Conservation (phyloP, 2,797 vertebrate genomes). For the Sebastes oblongus region DNA sequence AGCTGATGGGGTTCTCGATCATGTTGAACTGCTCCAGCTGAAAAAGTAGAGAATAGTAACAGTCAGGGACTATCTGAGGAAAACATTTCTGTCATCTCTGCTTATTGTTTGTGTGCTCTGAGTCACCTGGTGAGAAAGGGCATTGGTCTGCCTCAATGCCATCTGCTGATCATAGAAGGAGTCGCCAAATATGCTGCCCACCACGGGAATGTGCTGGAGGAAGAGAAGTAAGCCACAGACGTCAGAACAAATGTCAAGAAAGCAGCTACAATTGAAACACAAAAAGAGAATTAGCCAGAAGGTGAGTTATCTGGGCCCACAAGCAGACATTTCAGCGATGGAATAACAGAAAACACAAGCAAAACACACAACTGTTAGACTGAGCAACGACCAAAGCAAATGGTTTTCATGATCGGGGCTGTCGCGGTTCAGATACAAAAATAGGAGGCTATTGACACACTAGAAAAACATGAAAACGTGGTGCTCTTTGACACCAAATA, state of each 20-base stretch:
- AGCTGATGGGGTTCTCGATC: conserved; percentile 94
- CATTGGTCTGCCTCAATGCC: conserved; percentile 94
- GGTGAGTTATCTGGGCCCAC: conserved; percentile 2
- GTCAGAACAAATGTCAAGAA: neutral
- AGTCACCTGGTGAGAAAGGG: conserved; percentile 97
- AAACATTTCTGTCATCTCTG: neutral
- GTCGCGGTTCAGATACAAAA: conserved; percentile 9
- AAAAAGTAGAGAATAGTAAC: neutral
- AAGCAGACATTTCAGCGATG: conserved; percentile 53
- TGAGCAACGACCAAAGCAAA: conserved; percentile 57
- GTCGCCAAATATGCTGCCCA: conserved; percentile 96
- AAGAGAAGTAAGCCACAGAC: conserved; percentile 19
- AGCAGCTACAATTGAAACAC: neutral
- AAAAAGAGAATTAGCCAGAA: neutral
- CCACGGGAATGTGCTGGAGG: conserved; percentile 92
- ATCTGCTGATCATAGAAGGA: conserved; percentile 98
- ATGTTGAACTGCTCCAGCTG: conserved; percentile 99
- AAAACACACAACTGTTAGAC: conserved; percentile 38
- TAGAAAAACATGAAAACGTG: neutral
- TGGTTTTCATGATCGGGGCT: conserved; percentile 44
- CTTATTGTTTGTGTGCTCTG: neutral
- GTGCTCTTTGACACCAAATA: neutral
- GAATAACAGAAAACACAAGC: conserved; percentile 52
- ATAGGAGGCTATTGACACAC: neutral
- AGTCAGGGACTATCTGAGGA: neutral